Evolutionary conservation across 1,140 invertebrate species (phyloP), one percentile per base, ranked within the genome.

Genomic region (Colletes gigas): DNA sequence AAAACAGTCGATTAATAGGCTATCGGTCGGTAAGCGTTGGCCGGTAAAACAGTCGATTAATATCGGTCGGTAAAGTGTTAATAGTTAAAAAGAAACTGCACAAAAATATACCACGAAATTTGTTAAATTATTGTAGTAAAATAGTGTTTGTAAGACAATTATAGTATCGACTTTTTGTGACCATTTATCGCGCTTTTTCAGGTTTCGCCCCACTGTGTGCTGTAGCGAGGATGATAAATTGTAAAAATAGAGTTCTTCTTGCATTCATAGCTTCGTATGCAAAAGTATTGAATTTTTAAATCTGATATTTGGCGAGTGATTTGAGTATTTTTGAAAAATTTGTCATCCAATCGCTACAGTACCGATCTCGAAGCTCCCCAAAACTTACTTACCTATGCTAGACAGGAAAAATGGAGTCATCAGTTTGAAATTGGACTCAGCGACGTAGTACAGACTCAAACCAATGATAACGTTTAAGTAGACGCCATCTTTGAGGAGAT

Each of bases 381-480:
- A 50, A 55, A 67, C 47, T 50, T 41, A 66, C 84, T 96, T 95
- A 78, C 95, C 95, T 79, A 96, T 92, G 86, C 94, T 94, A 67
- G 93, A 93, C 73, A 97, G 95, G 88, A 96, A 96, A 89, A 96
- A 97, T 15, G 96, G 96, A 55, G 95, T 96, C 66, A 97, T 95
- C 94, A 96, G 95, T 90, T 96, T 96, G 88, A 96, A 97, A 88
- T 96, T 96, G 81, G 96, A 94, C 85, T 96, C 96, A 14, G 96
- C 95, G 21, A 96, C 96, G 90, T 96, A 96, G 92, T 95, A 96
- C 9, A 96, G 93, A 54, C 96, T 96, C 19, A 96, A 91, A 2
- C 96, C 96, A 66, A 96, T 94, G 66, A 96, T 92, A 76, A 96
- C 94, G 90, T 96, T 96, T 77, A 96, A 93, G 88, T 96, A 97